Percentiles rank a stretch among this genome's conserved stretches.
Evolutionary conservation across 1,140 invertebrate genomes (phyloP).

Genomic region (Trinorchestia longiramus): DNA sequence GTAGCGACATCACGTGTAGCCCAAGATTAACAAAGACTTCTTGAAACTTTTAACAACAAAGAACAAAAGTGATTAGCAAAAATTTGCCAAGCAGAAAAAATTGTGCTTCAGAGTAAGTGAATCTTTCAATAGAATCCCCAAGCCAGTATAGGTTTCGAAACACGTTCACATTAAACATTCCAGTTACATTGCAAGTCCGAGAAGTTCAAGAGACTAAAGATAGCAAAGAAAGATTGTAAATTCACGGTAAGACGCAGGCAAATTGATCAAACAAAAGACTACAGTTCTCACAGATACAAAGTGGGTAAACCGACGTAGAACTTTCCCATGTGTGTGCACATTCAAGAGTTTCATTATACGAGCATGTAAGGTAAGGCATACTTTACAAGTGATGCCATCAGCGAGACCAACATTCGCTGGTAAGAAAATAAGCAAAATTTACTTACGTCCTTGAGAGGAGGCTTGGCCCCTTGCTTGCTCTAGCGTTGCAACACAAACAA

Average conservation of each 20-base stretch:
- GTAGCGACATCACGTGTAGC: neutral
- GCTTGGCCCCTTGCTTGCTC: conserved; percentile 50
- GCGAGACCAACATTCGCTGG: neutral
- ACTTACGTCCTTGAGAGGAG: conserved; percentile 48
- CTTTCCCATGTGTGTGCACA: neutral
- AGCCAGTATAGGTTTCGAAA: neutral
- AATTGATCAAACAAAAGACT: neutral
- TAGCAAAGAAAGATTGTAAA: neutral
- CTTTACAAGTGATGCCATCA: neutral
- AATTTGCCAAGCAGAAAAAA: neutral
- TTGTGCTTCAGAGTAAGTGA: neutral
- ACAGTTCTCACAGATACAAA: neutral
- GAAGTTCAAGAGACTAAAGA: neutral
- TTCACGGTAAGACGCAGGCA: neutral
- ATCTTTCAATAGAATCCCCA: neutral
- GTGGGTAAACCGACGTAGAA: neutral
- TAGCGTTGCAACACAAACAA: conserved; percentile 26
- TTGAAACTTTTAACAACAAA: neutral
- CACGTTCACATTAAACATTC: neutral
- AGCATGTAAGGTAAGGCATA: neutral
- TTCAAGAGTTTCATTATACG: neutral
- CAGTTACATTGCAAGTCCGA: neutral
- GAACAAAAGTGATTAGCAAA: neutral
- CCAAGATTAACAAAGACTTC: neutral
- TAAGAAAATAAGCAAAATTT: conserved; percentile 1